Conservation (phyloP, 2,113 vertebrate species). For the Elephas maximus region DNA sequence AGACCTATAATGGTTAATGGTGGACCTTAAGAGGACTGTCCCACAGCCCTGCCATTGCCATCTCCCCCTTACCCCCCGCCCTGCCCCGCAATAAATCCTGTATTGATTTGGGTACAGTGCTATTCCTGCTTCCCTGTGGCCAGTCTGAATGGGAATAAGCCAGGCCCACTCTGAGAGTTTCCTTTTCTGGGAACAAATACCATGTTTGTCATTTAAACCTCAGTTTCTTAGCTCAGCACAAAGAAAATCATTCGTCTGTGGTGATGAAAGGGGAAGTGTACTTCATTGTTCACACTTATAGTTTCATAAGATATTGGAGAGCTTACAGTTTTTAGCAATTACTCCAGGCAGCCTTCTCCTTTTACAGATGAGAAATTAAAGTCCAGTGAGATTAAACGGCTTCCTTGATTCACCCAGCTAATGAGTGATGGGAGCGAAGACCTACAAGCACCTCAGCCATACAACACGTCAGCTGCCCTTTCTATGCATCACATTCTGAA, state of each 20-base stretch:
- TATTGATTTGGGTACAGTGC: too few species aligned
- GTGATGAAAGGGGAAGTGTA: neutral
- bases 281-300: neutral
- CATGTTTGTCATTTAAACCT: neutral
- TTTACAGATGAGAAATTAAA: rapidly evolving
- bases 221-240: neutral
- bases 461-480: neutral
- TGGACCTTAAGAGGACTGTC: neutral
- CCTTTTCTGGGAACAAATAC: neutral
- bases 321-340: too few species aligned
- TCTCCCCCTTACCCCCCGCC: too few species aligned
- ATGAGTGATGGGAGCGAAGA: neutral
- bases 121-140: neutral
- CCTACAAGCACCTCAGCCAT: rapidly evolving
- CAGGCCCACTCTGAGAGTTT: neutral
- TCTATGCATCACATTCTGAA: rapidly evolving
- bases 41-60: neutral
- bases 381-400: neutral
- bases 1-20: neutral
- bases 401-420: rapidly evolving
- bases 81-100: neutral
- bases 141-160: neutral
- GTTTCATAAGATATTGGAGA: neutral
- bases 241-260: neutral
- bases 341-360: neutral